phyloP scores from a whole-genome alignment of 2,113 vertebrate genomes.

The Solea solea region DNA sequence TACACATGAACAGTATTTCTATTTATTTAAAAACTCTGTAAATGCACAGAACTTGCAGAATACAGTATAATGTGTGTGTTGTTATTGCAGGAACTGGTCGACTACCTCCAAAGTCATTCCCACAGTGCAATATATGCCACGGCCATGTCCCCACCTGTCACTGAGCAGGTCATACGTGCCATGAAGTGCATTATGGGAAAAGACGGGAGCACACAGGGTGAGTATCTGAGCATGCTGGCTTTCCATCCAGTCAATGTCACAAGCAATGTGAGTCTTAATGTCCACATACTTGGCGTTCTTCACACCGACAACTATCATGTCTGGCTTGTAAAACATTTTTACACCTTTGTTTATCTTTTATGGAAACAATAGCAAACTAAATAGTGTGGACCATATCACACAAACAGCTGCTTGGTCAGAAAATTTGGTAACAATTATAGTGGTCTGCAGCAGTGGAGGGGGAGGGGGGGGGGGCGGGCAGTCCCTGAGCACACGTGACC shows the following conservation, averaged over 20 bases:
- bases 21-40: too few relatives aligned
- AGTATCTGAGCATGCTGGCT: constrained; percentile 47
- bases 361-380: constrained; percentile 66
- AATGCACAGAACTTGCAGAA: too few relatives aligned
- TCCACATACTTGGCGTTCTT: constrained; percentile 4
- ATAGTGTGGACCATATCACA: constrained; percentile 49
- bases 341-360: constrained; percentile 55
- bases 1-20: too few relatives aligned
- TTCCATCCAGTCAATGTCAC: constrained; percentile 3
- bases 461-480: constrained; percentile 26
- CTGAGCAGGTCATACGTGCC: constrained; percentile 88
- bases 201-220: constrained; percentile 88
- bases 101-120: constrained; percentile 88
- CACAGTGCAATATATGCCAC: constrained; percentile 89
- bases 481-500: constrained; percentile 72
- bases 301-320: constrained; percentile 42
- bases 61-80: background rate
- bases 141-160: constrained; percentile 87
- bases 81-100: constrained; percentile 86
- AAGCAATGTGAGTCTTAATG: background rate
- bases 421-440: constrained; percentile 76
- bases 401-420: constrained; percentile 71
- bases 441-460: constrained; percentile 57
- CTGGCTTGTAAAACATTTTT: constrained; percentile 35
- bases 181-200: constrained; percentile 90